Conservation (phyloP, 1,140 invertebrate genomes). For the Drosophila kurseongensis region DNA sequence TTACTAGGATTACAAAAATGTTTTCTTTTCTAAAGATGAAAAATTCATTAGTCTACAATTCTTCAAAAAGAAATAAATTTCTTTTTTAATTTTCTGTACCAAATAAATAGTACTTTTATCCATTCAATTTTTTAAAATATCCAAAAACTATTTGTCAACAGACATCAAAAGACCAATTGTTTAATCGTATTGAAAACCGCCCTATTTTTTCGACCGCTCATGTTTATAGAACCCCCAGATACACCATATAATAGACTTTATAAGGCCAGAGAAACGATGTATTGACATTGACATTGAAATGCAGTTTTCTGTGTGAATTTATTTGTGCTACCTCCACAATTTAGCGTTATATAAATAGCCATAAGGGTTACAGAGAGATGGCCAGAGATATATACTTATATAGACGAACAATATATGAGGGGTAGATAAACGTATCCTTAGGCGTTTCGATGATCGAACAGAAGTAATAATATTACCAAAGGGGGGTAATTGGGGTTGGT, state of each 20-base stretch:
- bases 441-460: conserved; percentile 22
- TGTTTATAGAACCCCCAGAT: background rate
- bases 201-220: background rate
- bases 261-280: conserved; percentile 17
- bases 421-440: conserved; percentile 14
- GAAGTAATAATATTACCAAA: background rate
- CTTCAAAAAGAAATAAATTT: too few species aligned
- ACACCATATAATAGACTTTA: conserved; percentile 4
- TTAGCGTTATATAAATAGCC: conserved; percentile 34
- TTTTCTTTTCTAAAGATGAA: too few species aligned
- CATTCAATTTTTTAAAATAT: background rate
- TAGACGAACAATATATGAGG: conserved; percentile 2
- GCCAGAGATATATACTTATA: background rate
- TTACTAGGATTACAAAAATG: too few species aligned
- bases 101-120: too few species aligned
- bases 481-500: background rate
- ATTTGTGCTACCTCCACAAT: conserved; percentile 11
- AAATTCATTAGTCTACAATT: too few species aligned
- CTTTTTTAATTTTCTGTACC: too few species aligned
- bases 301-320: conserved; percentile 45
- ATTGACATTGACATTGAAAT: conserved; percentile 72
- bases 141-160: too few species aligned
- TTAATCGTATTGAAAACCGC: too few species aligned
- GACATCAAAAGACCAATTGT: too few species aligned
- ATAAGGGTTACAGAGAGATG: conserved; percentile 16